A percentile compares a stretch with the other conserved stretches of the same genome.
phyloP scores from a whole-genome alignment of 1,140 invertebrate genomes.

The Cherax destructor region DNA sequence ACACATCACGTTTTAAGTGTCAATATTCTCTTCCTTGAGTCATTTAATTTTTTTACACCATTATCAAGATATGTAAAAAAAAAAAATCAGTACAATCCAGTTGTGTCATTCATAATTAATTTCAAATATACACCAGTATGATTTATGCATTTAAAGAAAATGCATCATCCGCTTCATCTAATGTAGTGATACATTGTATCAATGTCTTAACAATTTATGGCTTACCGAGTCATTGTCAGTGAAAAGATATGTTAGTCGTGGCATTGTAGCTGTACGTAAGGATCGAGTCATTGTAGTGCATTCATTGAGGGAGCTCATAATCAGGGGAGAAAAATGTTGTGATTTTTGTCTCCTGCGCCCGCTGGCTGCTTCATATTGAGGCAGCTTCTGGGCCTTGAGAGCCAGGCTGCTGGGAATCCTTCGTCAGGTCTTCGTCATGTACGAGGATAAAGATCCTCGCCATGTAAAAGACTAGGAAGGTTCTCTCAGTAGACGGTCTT shows the following conservation, averaged over 20 bases:
- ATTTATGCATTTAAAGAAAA: conserved; percentile 39
- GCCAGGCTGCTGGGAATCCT: neutral
- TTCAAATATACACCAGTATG: conserved; percentile 35
- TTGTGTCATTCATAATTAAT: conserved; percentile 60
- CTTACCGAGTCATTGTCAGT: conserved; percentile 49
- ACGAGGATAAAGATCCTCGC: neutral
- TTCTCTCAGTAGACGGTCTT: conserved; percentile 5
- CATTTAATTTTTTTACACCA: conserved; percentile 35
- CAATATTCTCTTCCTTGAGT: conserved; percentile 52
- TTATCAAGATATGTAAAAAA: conserved; percentile 15
- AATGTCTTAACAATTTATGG: conserved; percentile 58
- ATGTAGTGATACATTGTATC: conserved; percentile 66
- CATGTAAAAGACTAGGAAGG: neutral
- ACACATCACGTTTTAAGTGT: conserved; percentile 34
- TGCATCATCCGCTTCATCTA: conserved; percentile 55
- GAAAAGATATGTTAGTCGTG: conserved; percentile 56
- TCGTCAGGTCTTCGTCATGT: neutral
- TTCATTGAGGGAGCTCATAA: neutral
- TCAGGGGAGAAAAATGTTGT: conserved; percentile 2
- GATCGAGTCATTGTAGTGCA: conserved; percentile 51
- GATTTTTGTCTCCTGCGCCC: neutral
- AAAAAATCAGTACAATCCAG: conserved; percentile 53
- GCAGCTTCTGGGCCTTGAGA: neutral
- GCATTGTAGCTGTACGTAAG: conserved; percentile 63
- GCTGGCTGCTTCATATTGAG: neutral